Evolutionary conservation across 2,113 vertebrate genomes (phyloP).

Genomic region (Atrichornis clamosus): DNA sequence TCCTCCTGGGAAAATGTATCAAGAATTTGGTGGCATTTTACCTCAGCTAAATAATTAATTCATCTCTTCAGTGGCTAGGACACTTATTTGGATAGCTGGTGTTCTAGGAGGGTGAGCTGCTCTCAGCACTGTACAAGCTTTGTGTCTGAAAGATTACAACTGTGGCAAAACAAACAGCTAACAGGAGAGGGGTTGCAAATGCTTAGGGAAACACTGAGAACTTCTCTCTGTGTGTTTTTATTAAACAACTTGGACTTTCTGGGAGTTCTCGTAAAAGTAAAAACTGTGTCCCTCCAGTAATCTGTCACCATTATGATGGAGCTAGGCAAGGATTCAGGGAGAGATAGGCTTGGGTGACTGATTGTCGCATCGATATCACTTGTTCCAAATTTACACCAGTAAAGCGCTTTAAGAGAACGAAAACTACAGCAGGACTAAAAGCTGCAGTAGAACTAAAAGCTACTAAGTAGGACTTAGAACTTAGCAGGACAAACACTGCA

Average conservation of each 20-base stretch:
- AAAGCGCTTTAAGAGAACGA: neutral
- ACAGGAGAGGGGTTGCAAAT: neutral
- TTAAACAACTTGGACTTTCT: neutral
- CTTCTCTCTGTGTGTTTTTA: neutral
- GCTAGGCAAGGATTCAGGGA: neutral
- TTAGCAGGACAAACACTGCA: neutral
- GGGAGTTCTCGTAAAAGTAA: neutral
- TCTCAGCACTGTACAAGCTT: neutral
- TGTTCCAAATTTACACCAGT: neutral
- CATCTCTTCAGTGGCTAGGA: neutral
- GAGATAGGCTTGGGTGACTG: neutral
- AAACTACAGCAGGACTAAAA: neutral
- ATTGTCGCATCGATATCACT: neutral
- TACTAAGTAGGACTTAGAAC: neutral
- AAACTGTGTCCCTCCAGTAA: neutral
- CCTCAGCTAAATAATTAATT: neutral
- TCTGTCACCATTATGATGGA: neutral
- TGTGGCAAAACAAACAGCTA: neutral
- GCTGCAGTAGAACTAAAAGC: neutral
- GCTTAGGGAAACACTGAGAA: neutral
- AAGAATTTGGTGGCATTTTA: neutral
- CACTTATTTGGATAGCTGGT: neutral
- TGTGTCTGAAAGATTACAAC: neutral
- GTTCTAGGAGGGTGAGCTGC: neutral
- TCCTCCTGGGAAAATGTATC: neutral